Evolutionary conservation across 2,113 vertebrate species (phyloP).

Genomic region (Lepisosteus oculatus): DNA sequence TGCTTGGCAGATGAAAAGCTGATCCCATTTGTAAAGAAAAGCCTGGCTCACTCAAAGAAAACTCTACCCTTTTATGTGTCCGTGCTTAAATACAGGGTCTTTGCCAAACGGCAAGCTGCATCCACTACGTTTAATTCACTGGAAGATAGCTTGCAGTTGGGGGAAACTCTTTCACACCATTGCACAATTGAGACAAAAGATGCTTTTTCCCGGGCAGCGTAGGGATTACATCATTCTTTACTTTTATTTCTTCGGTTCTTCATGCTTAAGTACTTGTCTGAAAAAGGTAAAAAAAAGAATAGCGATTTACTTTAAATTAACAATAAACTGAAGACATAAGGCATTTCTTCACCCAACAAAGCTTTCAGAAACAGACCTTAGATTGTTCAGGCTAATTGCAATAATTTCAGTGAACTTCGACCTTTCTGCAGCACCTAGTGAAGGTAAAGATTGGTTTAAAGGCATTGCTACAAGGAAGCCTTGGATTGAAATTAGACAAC

Average conservation of each 20-base stretch:
- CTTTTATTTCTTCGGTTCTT: constrained; percentile 56
- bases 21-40: constrained; percentile 63
- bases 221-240: constrained; percentile 73
- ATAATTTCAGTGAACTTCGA: no score
- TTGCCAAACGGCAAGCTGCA: constrained; percentile 23
- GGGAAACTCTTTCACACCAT: constrained; percentile 50
- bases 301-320: constrained; percentile 6
- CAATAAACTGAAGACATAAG: no score
- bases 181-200: constrained; percentile 61
- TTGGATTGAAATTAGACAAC: no score
- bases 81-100: constrained; percentile 11
- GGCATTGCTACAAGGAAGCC: no score
- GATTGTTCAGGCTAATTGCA: no score
- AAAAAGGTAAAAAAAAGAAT: constrained; percentile 33
- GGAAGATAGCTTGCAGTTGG: constrained; percentile 46
- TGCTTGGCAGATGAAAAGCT: constrained; percentile 65
- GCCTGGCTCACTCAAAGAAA: constrained; percentile 42
- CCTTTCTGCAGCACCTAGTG: no score
- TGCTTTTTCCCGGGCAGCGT: constrained; percentile 57
- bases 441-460: no score
- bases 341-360: no score
- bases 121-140: constrained; percentile 57
- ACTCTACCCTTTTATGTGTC: constrained; percentile 3
- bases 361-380: no score
- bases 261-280: constrained; percentile 50